Percentiles rank a stretch among this genome's conserved stretches.
These are phyloP conservation scores for Erythrolamprus reginae DNA, from an alignment of 2,113 vertebrate species.

Conservation along the genomic window DNA sequence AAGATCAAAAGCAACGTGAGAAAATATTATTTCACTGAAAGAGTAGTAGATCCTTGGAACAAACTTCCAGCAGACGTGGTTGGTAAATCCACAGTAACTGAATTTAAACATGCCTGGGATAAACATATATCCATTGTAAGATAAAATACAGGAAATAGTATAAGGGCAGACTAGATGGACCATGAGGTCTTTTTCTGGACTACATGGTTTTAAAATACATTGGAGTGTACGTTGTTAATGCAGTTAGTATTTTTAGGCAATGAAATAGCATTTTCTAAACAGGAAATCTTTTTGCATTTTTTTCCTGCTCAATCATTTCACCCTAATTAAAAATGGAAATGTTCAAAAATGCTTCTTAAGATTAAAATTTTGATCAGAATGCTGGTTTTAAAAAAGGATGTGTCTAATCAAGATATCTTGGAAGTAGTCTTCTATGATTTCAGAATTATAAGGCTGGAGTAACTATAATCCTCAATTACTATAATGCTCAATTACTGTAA, in stretches of 20 bases:
- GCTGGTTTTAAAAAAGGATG: not conserved
- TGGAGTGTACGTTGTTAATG: not conserved
- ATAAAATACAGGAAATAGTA: too few relatives aligned
- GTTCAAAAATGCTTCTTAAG: not conserved
- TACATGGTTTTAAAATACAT: not conserved
- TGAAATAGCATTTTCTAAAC: not conserved
- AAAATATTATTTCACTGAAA: too few relatives aligned
- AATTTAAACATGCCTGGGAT: too few relatives aligned
- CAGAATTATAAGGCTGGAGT: not conserved
- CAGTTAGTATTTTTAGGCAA: not conserved
- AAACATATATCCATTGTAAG: too few relatives aligned
- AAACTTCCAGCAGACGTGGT: too few relatives aligned
- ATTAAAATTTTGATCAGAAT: not conserved
- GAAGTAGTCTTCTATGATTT: not conserved
- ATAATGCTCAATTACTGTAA: not conserved
- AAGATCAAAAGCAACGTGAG: too few relatives aligned
- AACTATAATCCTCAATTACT: not conserved
- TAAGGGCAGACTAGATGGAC: too few relatives aligned
- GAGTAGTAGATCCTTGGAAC: too few relatives aligned
- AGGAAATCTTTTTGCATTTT: not conserved
- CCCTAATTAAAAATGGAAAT: not conserved
- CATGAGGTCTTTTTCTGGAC: too few relatives aligned
- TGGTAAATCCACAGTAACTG: too few relatives aligned
- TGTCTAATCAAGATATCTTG: not conserved
- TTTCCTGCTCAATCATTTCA: not conserved